Conservation (phyloP, 2,113 vertebrate genomes). For the Eupsittula cactorum region DNA sequence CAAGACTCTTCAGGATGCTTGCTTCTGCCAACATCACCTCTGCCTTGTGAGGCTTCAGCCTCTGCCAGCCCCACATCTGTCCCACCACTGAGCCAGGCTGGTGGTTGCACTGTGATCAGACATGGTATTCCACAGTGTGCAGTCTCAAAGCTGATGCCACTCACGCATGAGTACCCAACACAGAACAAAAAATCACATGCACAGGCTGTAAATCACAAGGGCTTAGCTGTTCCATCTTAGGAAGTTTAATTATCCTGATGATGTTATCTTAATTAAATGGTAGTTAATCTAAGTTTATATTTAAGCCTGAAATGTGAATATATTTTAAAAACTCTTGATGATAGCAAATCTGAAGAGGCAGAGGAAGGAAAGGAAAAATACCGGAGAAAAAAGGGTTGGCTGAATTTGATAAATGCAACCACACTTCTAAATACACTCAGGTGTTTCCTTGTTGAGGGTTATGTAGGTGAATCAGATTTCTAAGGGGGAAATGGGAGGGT, state of each 20-base stretch:
- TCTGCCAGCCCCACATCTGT: background rate
- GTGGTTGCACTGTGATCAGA: background rate
- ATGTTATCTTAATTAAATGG: slow-evolving; percentile 69
- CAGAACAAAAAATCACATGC: slow-evolving; percentile 31
- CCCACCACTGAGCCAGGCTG: background rate
- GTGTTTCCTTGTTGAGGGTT: slow-evolving; percentile 60
- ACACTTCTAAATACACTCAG: slow-evolving; percentile 52
- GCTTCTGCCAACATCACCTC: background rate
- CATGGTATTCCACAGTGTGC: background rate
- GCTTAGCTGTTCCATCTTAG: slow-evolving; percentile 20
- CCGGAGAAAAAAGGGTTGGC: slow-evolving; percentile 52
- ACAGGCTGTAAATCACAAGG: slow-evolving; percentile 39
- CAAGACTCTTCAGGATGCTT: background rate
- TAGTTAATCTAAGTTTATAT: slow-evolving; percentile 66
- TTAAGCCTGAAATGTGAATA: slow-evolving; percentile 56
- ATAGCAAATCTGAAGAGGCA: slow-evolving; percentile 61
- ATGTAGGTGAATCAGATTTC: slow-evolving; percentile 53
- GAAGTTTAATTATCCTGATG: slow-evolving; percentile 59
- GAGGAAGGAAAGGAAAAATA: slow-evolving; percentile 74
- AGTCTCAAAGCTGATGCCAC: background rate
- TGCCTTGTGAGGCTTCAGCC: background rate
- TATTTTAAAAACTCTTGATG: slow-evolving; percentile 68
- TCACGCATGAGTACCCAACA: background rate
- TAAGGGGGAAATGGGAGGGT: background rate
- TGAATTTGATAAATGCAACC: slow-evolving; percentile 60